phyloP scores from a whole-genome alignment of 2,797 vertebrate genomes.

The Leucoraja ocellata region DNA sequence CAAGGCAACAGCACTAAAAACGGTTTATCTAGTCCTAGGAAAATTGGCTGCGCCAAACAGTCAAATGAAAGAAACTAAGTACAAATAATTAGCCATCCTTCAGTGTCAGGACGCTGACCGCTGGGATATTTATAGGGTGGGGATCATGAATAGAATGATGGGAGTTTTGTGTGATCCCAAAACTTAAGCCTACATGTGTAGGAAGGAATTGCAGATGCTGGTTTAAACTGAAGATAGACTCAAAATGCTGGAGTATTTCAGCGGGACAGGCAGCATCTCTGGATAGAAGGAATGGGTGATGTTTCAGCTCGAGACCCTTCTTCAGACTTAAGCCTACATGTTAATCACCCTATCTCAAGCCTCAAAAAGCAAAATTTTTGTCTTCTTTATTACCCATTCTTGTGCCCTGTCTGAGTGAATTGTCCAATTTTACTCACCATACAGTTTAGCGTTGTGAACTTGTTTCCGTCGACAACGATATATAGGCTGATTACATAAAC shows the following conservation, averaged over 20 bases:
- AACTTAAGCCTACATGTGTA: background rate
- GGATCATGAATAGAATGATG: too few relatives aligned
- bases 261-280: too few relatives aligned
- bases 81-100: background rate
- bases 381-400: background rate
- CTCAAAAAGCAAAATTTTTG: background rate
- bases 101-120: background rate
- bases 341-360: background rate
- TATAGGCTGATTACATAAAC: background rate
- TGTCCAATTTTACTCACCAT: background rate
- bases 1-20: background rate
- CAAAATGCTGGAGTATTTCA: too few relatives aligned
- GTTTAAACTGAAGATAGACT: too few relatives aligned
- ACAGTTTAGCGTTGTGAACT: background rate
- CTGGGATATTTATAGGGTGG: background rate
- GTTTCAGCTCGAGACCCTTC: too few relatives aligned
- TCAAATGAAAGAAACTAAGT: background rate
- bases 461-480: background rate
- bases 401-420: background rate
- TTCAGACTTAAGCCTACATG: background rate
- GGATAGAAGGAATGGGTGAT: too few relatives aligned
- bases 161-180: background rate
- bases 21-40: background rate
- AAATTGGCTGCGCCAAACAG: background rate
- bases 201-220: too few relatives aligned